Evolutionary conservation across 2,888 invertebrate species (phyloP).

Genomic region (Bellardia bayeri): DNA sequence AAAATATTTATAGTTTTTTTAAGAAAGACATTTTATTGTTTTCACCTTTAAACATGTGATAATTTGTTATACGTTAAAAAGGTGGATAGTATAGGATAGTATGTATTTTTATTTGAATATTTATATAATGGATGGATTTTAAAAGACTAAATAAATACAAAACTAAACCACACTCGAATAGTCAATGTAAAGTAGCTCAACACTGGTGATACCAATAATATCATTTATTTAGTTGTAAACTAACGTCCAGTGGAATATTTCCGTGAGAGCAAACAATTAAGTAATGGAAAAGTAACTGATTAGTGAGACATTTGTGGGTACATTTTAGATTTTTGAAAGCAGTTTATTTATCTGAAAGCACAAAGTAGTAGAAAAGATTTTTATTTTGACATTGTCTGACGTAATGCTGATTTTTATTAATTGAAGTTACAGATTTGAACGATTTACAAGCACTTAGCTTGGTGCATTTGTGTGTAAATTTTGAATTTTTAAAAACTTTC

Average conservation of each 20-base stretch:
- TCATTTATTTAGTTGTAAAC: neutral
- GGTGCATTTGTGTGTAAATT: too few species aligned
- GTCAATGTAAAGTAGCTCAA: neutral
- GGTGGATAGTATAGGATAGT: neutral
- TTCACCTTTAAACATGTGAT: conserved; percentile 14
- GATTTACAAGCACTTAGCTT: too few species aligned
- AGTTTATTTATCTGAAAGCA: too few species aligned
- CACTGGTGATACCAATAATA: neutral
- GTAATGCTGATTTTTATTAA: too few species aligned
- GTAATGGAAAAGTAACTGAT: neutral
- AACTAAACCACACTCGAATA: conserved; percentile 32
- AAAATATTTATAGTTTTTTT: conserved; percentile 5
- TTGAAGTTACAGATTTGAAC: too few species aligned
- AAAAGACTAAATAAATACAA: neutral
- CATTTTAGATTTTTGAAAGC: too few species aligned
- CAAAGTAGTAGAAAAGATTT: too few species aligned
- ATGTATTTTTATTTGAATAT: conserved; percentile 3
- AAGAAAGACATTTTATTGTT: neutral
- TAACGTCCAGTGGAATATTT: neutral
- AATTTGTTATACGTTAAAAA: neutral
- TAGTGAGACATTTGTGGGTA: neutral
- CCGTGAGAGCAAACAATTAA: neutral
- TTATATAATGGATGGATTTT: neutral
- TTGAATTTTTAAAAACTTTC: too few species aligned
- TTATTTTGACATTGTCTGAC: too few species aligned